Evolutionary conservation across 30 jellyfish, hydroid and myxozoan genomes (phyloP).

Genomic region (Chrysaora quinquecirrha): DNA sequence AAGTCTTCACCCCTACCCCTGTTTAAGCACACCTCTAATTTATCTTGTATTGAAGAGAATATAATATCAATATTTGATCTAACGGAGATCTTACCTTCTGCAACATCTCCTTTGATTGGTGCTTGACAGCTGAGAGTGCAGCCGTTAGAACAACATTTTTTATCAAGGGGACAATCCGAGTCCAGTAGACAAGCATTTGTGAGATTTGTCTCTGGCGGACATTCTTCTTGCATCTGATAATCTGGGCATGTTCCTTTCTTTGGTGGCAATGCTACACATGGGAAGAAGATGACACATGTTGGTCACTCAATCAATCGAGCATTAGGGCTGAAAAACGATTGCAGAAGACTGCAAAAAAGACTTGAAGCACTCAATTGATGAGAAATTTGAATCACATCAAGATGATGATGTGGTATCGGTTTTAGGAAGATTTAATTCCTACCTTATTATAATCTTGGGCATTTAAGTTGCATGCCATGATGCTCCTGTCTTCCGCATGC

Average conservation of each 20-base stretch:
- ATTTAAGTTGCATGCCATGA: conserved; percentile 40
- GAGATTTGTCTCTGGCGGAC: conserved; percentile 48
- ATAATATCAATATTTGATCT: not conserved
- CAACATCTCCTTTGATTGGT: conserved; percentile 32
- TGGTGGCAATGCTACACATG: not conserved
- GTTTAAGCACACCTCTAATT: not conserved
- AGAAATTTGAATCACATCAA: no score
- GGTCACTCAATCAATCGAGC: no score
- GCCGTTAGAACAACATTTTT: conserved; percentile 92
- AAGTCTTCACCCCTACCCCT: no score
- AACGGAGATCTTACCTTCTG: conserved; percentile 44
- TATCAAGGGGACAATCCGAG: conserved; percentile 67
- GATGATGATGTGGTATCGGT: conserved; percentile 49
- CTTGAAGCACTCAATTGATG: conserved; percentile 81
- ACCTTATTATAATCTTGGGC: conserved; percentile 37
- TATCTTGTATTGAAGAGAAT: not conserved
- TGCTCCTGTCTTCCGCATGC: conserved; percentile 9
- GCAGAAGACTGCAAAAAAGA: conserved; percentile 72
- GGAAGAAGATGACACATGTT: no score
- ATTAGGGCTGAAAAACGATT: conserved; percentile 23
- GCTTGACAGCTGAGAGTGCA: conserved; percentile 69
- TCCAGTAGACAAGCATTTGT: conserved; percentile 74
- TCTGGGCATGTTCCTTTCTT: conserved; percentile 89
- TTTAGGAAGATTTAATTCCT: conserved; percentile 31
- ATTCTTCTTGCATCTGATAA: conserved; percentile 31